phyloP scores from a whole-genome alignment of 2,113 vertebrate genomes.

The Daphoenositta chrysoptera region DNA sequence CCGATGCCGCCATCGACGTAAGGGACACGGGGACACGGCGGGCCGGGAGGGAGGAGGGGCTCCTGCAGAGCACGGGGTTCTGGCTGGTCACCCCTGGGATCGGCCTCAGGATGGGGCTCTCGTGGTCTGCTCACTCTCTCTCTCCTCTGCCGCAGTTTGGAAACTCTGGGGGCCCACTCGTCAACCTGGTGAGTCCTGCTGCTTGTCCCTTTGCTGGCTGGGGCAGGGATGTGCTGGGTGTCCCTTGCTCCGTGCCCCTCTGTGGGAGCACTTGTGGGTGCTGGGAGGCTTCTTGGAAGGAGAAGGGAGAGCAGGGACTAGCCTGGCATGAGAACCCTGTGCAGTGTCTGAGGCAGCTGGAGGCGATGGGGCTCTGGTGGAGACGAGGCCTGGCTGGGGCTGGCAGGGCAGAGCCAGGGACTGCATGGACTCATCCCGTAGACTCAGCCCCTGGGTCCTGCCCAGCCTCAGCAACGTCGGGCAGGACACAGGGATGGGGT shows the following conservation, averaged over 20 bases:
- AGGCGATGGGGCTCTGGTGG: background rate
- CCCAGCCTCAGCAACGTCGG: accelerated
- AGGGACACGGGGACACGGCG: background rate
- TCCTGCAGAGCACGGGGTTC: accelerated
- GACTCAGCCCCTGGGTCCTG: background rate
- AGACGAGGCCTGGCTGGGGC: accelerated
- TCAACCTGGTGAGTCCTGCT: constrained; percentile 89
- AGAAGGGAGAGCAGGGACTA: background rate
- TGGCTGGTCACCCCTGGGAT: background rate
- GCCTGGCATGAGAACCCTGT: background rate
- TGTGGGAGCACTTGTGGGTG: background rate
- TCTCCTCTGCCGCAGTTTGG: constrained; percentile 83
- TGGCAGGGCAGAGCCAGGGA: background rate
- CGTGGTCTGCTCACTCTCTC: background rate
- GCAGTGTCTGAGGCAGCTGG: background rate
- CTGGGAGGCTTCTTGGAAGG: background rate
- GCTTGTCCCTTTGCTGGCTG: accelerated
- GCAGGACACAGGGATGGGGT: background rate
- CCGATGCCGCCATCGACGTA: constrained; percentile 92
- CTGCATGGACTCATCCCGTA: accelerated
- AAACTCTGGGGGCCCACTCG: constrained; percentile 95
- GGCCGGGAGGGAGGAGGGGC: background rate
- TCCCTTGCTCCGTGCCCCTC: accelerated
- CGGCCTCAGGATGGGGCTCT: background rate
- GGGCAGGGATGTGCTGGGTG: background rate